These are phyloP conservation scores for Urosaurus nigricauda DNA, from an alignment of 2,797 vertebrate genomes.

Conservation along the genomic window DNA sequence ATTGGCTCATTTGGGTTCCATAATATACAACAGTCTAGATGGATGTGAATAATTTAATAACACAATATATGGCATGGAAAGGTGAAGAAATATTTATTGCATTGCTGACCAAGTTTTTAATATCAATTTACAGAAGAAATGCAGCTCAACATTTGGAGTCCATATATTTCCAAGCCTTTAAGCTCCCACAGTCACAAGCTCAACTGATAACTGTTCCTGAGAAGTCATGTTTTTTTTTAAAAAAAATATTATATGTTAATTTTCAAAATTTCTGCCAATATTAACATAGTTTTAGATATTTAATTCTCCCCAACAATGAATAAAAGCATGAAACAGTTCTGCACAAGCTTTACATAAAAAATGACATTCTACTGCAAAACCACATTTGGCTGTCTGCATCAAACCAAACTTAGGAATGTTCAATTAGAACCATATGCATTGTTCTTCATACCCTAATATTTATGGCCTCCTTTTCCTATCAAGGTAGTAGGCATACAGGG, in stretches of 20 bases:
- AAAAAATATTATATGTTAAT: neutral
- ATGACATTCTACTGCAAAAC: neutral
- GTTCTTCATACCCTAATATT: neutral
- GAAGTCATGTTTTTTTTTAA: neutral
- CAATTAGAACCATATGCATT: neutral
- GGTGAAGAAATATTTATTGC: neutral
- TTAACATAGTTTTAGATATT: neutral
- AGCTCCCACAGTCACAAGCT: neutral
- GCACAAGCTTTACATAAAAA: neutral
- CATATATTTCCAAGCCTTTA: too few species aligned
- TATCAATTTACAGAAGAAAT: neutral
- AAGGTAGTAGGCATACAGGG: neutral
- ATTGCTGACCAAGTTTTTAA: neutral
- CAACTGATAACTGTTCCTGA: neutral
- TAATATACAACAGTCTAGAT: too few species aligned
- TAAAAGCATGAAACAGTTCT: neutral
- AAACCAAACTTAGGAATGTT: neutral
- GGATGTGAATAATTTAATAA: neutral
- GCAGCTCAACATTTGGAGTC: too few species aligned
- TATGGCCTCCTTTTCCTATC: conserved; percentile 22
- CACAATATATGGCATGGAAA: neutral
- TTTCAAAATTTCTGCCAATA: neutral
- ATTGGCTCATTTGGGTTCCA: neutral
- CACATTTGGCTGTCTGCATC: neutral
- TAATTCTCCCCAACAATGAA: neutral